Evolutionary conservation across 2,113 vertebrate genomes (phyloP).

Genomic region (Stegostoma tigrinum): DNA sequence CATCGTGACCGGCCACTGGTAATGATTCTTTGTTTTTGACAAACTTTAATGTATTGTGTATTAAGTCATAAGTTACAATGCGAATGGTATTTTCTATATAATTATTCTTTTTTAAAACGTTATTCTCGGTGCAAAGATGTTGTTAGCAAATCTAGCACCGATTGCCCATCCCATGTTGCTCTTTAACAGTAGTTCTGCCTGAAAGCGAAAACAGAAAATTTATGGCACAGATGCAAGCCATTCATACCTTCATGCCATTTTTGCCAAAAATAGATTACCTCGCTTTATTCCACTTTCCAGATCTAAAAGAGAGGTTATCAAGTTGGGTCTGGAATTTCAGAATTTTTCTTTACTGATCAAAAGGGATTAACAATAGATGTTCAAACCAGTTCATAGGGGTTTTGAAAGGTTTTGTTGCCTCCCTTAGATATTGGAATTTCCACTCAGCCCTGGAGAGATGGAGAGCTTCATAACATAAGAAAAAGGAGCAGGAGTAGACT

Average conservation of each 20-base stretch:
- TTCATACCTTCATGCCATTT: no score
- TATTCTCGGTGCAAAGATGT: background rate
- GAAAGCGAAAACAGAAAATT: background rate
- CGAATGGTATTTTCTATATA: background rate
- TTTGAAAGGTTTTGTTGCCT: background rate
- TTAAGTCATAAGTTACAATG: background rate
- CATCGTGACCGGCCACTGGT: conserved; percentile 84
- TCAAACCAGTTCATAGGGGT: background rate
- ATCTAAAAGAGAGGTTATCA: background rate
- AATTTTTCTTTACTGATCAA: background rate
- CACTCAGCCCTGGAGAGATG: background rate
- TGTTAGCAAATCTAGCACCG: background rate
- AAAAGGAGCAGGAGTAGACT: no score
- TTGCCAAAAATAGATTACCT: background rate
- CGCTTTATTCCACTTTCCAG: background rate
- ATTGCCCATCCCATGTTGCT: background rate
- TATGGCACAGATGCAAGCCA: background rate
- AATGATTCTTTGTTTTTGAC: conserved; percentile 48
- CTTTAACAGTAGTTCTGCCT: background rate
- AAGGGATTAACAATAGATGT: background rate
- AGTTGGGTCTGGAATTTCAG: background rate
- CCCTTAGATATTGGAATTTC: background rate
- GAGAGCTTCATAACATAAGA: background rate
- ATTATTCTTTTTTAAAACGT: background rate
- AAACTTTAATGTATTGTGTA: background rate